Evolutionary conservation across 64 coral and sea anemone species (phyloP), one percentile per base, ranked within the genome.

Genomic region (Montipora sp.): DNA sequence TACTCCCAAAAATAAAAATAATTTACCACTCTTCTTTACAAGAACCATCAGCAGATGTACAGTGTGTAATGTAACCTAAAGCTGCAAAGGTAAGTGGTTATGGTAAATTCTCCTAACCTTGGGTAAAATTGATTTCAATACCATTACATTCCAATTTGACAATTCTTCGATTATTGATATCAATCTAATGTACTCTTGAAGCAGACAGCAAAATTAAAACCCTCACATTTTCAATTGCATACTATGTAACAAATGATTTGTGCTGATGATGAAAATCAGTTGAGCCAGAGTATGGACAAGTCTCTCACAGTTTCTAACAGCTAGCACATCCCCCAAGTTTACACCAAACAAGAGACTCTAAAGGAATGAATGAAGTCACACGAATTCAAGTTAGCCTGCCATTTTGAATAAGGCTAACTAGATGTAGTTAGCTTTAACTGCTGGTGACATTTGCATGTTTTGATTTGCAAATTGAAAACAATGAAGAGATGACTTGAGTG

Each of bases 1-100:
- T 85, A 85, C 65, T 85, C 82, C 82, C 82, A 85, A 63, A 85
- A 85, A 85, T 85, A 85, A 85, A 85, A 85, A 85, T 85, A 85
- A 85, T 85, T 85, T 85, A 84, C 59, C 46, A 69, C 44, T 69
- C 81, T 66, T 71, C 71, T 71, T 85, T 71, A 85, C 82, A 85
- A 19, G 63, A 49, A 85, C 14, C 44, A 59, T 43, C 45, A 81
- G 55, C 79, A 63, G 55, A 50, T 6, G 16, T 36, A 36, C 36
- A 36, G 36, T 36, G 36, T 36, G 36, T 20, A 61, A 81, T 60
- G 53, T 45, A 71, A 84, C 12, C 63, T 9, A 70, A 85, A 72
- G 82, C 63, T 50, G 63, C 3, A 10, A 1, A 71, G 82, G n/a
- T 12, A 20, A 71, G 65, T 3, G n/a, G 61, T 45, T 49, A 57